Evolutionary conservation across 2,888 invertebrate genomes (phyloP), one percentile per base, ranked within the genome.

Genomic region (Idaea straminata): DNA sequence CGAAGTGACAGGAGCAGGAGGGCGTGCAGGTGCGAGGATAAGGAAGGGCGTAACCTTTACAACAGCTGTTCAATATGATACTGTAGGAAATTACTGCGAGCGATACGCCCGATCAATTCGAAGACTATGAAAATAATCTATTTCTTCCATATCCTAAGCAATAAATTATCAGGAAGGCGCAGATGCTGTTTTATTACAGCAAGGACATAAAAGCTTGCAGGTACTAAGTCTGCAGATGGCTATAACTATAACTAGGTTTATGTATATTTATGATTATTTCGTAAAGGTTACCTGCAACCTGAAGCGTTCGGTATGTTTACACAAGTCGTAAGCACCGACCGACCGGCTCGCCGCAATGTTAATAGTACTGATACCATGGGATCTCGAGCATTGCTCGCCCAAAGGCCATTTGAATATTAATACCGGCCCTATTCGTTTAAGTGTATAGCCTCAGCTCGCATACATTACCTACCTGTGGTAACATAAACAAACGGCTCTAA

Each of bases 331-430:
- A 65, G 69, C 63, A 65, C 47, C 25, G 25, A 25, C 25, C 60
- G 78, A 75, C 80, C 82, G 74, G 73, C 77, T 78, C 77, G 77
- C 80, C 78, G 78, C 82, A 82, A 83, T 81, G 82, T 80, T 86
- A 86, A 86, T 87, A 84, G 79, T 74, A 77, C 83, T 85, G 84
- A 86, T 85, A 77, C 85, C 83, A 78, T 77, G 83, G 85, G 84
- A 86, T 82, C 82, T 80, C 77, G 74, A 81, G 78, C 81, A 78
- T 76, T 79, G 81, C 77, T 80, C 78, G 86, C 86, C 85, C 75
- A 82, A 82, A 86, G 85, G 83, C 84, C 78, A 86, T 90, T 88
- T 88, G 86, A 89, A 90, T 91, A 89, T 89, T 91, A 88, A 90
- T 88, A 85, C 77, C 74, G 76, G 79, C 80, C 75, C 77, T 83